Evolutionary conservation across 2,113 vertebrate species (phyloP).

Genomic region (Corythoichthys intestinalis): DNA sequence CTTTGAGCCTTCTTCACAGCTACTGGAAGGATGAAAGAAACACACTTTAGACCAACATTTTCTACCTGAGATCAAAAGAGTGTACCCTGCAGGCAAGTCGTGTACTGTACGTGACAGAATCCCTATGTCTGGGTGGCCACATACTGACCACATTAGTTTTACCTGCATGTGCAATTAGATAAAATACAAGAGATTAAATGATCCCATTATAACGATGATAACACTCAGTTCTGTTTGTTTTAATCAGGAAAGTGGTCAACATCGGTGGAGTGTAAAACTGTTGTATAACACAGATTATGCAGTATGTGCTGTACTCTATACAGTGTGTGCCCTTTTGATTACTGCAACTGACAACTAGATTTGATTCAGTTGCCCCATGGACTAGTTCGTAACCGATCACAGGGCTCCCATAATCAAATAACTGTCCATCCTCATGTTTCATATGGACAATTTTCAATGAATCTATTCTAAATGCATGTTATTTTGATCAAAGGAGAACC

Average conservation of each 20-base stretch:
- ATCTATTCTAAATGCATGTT: too few species aligned
- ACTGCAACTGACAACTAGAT: not conserved
- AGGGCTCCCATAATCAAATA: not conserved
- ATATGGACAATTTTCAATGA: too few species aligned
- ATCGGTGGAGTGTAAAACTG: not conserved
- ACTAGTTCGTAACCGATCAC: not conserved
- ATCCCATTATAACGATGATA: not conserved
- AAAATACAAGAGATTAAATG: not conserved
- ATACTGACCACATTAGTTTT: not conserved
- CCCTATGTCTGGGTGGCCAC: too few species aligned
- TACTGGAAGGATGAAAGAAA: constrained; percentile 6
- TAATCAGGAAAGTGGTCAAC: not conserved
- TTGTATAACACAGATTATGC: not conserved
- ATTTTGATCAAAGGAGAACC: not conserved
- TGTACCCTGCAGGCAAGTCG: not conserved
- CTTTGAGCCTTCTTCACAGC: constrained; percentile 18
- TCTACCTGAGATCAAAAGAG: not conserved
- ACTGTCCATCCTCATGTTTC: not conserved
- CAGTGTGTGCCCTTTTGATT: not conserved
- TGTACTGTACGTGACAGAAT: too few species aligned
- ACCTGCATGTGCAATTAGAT: not conserved
- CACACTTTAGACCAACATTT: not conserved
- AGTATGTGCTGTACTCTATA: not conserved
- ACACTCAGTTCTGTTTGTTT: not conserved
- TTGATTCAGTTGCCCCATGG: not conserved